A percentile compares a stretch with the other conserved stretches of the same genome.
Conservation (phyloP, 2,113 vertebrate genomes). For the Otolemur garnettii region DNA sequence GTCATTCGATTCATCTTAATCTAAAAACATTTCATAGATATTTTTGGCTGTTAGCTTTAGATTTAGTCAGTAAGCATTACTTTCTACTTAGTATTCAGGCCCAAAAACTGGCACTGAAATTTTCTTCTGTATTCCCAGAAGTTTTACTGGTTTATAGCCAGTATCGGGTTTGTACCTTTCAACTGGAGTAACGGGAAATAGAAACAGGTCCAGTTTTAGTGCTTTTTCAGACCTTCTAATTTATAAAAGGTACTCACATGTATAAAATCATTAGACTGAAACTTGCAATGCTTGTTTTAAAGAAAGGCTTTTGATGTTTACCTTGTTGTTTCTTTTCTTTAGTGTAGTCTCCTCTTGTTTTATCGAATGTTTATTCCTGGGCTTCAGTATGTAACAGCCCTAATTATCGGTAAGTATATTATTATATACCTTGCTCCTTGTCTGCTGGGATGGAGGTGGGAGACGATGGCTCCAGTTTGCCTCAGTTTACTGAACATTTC, state of each 20-base stretch:
- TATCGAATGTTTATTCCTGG: constrained; percentile 97
- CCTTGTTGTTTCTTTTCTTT: constrained; percentile 55
- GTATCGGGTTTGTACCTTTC: neutral
- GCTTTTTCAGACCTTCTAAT: neutral
- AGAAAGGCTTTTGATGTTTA: constrained; percentile 50
- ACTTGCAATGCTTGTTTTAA: constrained; percentile 39
- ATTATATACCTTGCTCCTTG: neutral
- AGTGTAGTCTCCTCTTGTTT: constrained; percentile 98
- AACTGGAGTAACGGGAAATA: neutral
- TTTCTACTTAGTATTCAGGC: neutral
- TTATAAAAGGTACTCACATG: neutral
- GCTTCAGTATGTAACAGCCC: constrained; percentile 95
- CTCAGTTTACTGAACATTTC: neutral
- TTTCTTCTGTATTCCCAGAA: neutral
- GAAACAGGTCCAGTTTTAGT: neutral
- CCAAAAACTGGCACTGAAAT: neutral
- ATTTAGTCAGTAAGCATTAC: constrained; percentile 2
- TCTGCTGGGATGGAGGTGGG: neutral
- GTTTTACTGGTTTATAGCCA: neutral
- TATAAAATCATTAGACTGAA: constrained; percentile 36
- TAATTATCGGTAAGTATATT: constrained; percentile 94
- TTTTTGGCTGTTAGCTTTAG: constrained; percentile 37
- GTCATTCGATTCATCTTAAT: constrained; percentile 5
- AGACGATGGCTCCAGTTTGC: neutral
- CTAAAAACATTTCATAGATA: constrained; percentile 30